These are phyloP conservation scores for Bombus ignitus DNA, from an alignment of 1,140 invertebrate species.

Conservation along the genomic window DNA sequence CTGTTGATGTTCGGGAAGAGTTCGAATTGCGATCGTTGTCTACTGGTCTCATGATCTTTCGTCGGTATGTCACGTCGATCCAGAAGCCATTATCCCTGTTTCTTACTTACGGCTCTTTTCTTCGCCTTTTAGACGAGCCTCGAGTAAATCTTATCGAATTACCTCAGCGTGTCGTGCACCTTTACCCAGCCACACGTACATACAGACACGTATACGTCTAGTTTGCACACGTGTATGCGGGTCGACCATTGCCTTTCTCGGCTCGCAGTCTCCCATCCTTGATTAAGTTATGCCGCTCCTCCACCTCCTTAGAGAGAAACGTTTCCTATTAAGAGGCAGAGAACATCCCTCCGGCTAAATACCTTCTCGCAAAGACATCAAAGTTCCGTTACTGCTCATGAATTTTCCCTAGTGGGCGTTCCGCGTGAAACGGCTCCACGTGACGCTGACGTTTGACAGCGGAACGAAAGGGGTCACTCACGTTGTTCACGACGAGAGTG, in stretches of 20 bases:
- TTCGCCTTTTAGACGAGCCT: constrained; percentile 58
- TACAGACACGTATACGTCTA: constrained; percentile 14
- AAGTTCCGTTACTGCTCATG: constrained; percentile 73
- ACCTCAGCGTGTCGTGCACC: constrained; percentile 57
- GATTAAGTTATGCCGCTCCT: constrained; percentile 77
- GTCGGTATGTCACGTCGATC: constrained; percentile 65
- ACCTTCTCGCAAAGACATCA: constrained; percentile 71
- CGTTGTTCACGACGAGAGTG: neutral
- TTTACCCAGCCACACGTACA: neutral
- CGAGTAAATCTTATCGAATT: constrained; percentile 80
- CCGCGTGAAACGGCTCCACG: constrained; percentile 57
- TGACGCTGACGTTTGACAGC: constrained; percentile 54
- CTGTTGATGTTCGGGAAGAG: too few relatives aligned
- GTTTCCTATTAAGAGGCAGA: constrained; percentile 77
- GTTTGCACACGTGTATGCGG: neutral
- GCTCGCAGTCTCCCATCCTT: constrained; percentile 71
- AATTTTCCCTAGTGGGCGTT: constrained; percentile 64
- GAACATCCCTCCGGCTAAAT: constrained; percentile 71
- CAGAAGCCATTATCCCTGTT: constrained; percentile 63
- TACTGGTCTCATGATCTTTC: constrained; percentile 49
- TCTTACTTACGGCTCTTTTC: constrained; percentile 59
- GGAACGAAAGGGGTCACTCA: constrained; percentile 33
- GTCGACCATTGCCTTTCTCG: constrained; percentile 69
- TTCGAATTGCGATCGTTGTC: neutral
- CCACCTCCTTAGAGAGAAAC: constrained; percentile 70